phyloP scores from a whole-genome alignment of 2,113 vertebrate species.

The Pandion haliaetus region DNA sequence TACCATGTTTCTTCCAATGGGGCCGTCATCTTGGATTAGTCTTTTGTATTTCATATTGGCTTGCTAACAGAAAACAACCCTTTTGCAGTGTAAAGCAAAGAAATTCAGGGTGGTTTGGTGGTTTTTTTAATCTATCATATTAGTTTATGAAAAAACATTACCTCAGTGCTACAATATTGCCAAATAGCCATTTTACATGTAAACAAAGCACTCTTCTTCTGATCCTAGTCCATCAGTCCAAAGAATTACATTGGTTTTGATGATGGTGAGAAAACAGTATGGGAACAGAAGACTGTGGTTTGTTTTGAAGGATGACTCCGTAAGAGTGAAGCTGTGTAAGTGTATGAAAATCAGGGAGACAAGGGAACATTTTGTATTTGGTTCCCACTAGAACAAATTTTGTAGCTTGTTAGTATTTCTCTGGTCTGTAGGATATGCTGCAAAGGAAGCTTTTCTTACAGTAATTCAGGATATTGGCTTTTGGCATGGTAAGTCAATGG shows the following conservation, averaged over 20 bases:
- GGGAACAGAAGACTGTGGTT: neutral
- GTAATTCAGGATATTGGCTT: neutral
- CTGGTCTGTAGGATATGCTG: neutral
- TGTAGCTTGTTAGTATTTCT: neutral
- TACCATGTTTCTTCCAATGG: neutral
- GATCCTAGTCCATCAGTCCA: neutral
- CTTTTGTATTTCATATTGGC: neutral
- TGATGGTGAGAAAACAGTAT: neutral
- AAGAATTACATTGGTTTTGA: neutral
- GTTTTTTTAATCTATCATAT: neutral
- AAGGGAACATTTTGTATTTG: neutral
- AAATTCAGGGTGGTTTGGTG: neutral
- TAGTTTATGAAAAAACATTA: neutral
- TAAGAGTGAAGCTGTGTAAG: neutral
- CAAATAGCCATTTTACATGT: neutral
- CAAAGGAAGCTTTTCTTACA: neutral
- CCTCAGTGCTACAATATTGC: neutral
- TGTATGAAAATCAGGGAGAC: neutral
- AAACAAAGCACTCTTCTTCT: neutral
- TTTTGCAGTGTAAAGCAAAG: neutral
- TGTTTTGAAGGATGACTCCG: neutral
- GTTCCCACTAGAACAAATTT: neutral
- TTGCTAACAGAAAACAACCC: neutral
- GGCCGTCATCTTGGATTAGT: neutral
- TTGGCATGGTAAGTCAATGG: neutral